Evolutionary conservation across 2,113 vertebrate genomes (phyloP).

Genomic region (Microcebus griseorufus): DNA sequence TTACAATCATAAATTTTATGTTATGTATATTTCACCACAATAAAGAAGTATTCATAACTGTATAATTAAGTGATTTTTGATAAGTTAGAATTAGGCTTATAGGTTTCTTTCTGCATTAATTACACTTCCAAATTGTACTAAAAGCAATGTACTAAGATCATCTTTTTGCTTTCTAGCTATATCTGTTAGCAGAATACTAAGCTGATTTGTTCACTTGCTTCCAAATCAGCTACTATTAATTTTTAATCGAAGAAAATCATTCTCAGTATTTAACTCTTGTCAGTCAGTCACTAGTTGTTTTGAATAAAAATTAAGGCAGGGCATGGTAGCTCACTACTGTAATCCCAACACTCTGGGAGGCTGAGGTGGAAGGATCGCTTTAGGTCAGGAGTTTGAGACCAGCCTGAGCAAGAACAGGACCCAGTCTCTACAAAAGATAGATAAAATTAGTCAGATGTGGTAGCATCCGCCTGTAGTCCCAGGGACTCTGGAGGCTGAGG

Average conservation of each 20-base stretch:
- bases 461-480: no score
- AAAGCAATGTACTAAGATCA: neutral
- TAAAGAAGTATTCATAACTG: neutral
- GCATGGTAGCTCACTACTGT: no score
- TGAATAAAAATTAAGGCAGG: neutral
- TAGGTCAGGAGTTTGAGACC: no score
- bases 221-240: neutral
- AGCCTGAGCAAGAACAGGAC: no score
- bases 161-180: neutral
- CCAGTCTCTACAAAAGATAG: no score
- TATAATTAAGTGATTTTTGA: neutral
- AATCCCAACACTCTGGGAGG: no score
- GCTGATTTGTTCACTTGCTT: neutral
- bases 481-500: no score
- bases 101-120: neutral
- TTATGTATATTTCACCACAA: neutral
- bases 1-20: neutral
- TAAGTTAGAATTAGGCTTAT: neutral
- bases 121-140: neutral
- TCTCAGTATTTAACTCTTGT: neutral
- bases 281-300: neutral
- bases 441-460: no score
- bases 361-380: no score
- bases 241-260: neutral
- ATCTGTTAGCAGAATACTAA: neutral